Evolutionary conservation across 1,140 invertebrate genomes (phyloP), one percentile per base, ranked within the genome.

Genomic region (Globodera rostochiensis): DNA sequence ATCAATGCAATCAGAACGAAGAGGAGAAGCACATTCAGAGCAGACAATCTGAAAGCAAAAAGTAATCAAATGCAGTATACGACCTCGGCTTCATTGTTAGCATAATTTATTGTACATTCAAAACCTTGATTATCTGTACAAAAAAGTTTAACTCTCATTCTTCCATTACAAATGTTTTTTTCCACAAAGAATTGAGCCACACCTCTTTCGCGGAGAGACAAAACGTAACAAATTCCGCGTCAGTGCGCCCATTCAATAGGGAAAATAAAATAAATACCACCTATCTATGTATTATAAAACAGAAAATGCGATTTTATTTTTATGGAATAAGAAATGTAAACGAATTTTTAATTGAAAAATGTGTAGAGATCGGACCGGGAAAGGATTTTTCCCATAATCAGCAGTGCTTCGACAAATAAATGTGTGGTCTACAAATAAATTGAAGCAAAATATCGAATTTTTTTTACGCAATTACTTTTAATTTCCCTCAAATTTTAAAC

Each of bases 21-120:
- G 45, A 70, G 69, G 6, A 74, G 70, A 9, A 76, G 49, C 57
- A 57, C 45, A 78, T 74, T 74, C 15, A 74, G 64, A 77, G 69
- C 8, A 25, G 69, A 80, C 46, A 53, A n/a, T 36, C 77, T 79
- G 49, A 76, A 49, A 67, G 57, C 36, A 36, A 36, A 25, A 36
- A 36, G 36, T 36, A 3, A 36, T 36, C 36, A 36, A 25, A 25
- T 25, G 25, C n/a, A n/a, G n/a, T n/a, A n/a, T 36, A 36, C 36
- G 36, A 2, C 2, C 36, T 36, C 1, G 36, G 36, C 25, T 36
- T 36, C 2, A 36, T 1, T 36, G 36, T 36, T 36, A 36, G 36
- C 36, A 36, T 36, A 36, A 36, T 36, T 36, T 36, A 36, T 36
- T 36, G 2, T 36, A 36, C 36, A 36, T 36, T 3, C 36, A 36